phyloP scores from a whole-genome alignment of 2,888 invertebrate species.

The Ischnura elegans region DNA sequence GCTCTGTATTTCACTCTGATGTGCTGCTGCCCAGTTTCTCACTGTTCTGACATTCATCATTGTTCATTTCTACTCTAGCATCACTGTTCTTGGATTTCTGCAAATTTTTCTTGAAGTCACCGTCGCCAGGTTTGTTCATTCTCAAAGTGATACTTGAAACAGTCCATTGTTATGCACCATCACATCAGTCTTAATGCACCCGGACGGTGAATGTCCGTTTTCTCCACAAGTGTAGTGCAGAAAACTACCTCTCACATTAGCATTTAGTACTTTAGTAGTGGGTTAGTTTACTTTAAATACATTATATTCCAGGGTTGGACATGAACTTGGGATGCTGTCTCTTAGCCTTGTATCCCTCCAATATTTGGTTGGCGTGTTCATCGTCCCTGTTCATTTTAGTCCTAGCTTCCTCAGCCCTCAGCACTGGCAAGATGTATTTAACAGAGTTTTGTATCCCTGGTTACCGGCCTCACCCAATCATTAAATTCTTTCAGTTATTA shows the following conservation, averaged over 20 bases:
- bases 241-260: constrained; percentile 2
- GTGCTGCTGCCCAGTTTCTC: neutral
- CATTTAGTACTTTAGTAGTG: neutral
- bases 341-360: neutral
- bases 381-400: neutral
- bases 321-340: neutral
- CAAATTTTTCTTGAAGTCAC: constrained; percentile 8
- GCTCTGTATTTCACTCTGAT: constrained; percentile 18
- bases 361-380: neutral
- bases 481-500: too few relatives aligned
- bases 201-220: too few relatives aligned
- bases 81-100: constrained; percentile 7
- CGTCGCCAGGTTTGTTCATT: constrained; percentile 6
- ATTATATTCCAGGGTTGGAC: neutral
- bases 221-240: too few relatives aligned
- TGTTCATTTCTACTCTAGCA: neutral
- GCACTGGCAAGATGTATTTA: too few relatives aligned
- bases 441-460: too few relatives aligned
- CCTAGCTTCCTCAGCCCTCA: neutral
- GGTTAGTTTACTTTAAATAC: neutral
- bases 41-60: constrained; percentile 2
- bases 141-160: neutral
- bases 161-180: neutral
- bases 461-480: too few relatives aligned
- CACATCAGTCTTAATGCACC: neutral